Percentiles rank a stretch among this genome's conserved stretches.
Conservation (phyloP, 1,140 invertebrate species). For the Phthorimaea operculella region DNA sequence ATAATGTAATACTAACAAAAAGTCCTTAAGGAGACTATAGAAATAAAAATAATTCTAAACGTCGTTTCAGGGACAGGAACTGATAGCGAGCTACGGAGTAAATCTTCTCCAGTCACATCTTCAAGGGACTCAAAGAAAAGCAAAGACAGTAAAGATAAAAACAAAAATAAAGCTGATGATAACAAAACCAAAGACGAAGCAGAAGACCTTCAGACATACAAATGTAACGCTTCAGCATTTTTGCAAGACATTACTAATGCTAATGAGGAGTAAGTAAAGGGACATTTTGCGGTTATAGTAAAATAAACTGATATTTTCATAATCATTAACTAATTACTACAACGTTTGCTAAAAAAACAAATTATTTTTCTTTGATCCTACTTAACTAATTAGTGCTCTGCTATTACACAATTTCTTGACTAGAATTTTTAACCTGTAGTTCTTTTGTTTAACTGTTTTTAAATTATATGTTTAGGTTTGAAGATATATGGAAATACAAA, state of each 20-base stretch:
- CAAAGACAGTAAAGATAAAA: slow-evolving; percentile 70
- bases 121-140: slow-evolving; percentile 82
- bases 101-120: slow-evolving; percentile 75
- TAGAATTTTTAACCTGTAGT: too few relatives aligned
- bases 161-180: slow-evolving; percentile 52
- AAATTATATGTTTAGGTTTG: slow-evolving; percentile 70
- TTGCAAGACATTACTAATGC: slow-evolving; percentile 69
- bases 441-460: too few relatives aligned
- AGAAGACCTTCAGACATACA: slow-evolving; percentile 68
- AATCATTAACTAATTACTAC: too few relatives aligned
- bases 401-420: too few relatives aligned
- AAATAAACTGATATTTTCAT: too few relatives aligned
- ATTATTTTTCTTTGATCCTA: too few relatives aligned
- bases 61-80: slow-evolving; percentile 65
- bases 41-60: slow-evolving; percentile 1
- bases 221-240: slow-evolving; percentile 69
- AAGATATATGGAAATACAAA: slow-evolving; percentile 84
- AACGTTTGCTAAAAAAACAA: too few relatives aligned
- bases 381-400: too few relatives aligned
- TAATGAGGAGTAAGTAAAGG: slow-evolving; percentile 73
- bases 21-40: too few relatives aligned
- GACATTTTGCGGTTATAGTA: too few relatives aligned
- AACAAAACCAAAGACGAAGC: slow-evolving; percentile 71
- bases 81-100: slow-evolving; percentile 77
- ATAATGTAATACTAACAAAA: too few relatives aligned